phyloP scores from a whole-genome alignment of 2,888 invertebrate species.

The Ophonus ardosiacus region DNA sequence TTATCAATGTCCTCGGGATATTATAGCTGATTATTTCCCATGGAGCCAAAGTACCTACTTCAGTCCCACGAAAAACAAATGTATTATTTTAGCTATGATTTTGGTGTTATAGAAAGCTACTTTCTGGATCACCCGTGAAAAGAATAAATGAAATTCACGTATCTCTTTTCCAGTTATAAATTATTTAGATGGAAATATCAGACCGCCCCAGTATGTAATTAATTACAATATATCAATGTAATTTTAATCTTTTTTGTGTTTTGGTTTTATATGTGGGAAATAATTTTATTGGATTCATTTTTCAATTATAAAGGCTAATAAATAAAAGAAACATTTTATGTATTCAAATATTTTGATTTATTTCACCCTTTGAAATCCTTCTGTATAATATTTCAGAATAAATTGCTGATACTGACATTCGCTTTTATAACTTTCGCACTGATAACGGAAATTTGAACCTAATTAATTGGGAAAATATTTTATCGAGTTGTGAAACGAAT shows the following conservation, averaged over 20 bases:
- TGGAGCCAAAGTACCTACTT: no score
- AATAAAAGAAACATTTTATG: constrained; percentile 2
- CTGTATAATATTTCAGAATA: constrained; percentile 25
- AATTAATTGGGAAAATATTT: background rate
- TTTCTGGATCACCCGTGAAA: no score
- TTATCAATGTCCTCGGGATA: no score
- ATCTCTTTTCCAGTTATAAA: no score
- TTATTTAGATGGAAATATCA: no score
- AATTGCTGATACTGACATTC: constrained; percentile 23
- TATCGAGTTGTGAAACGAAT: background rate
- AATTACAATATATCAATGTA: no score
- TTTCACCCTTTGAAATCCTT: constrained; percentile 21
- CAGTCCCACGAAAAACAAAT: no score
- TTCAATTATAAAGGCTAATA: constrained; percentile 3
- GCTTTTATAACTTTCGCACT: background rate
- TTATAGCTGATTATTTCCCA: no score
- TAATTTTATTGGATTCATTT: background rate
- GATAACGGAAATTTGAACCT: constrained; percentile 13
- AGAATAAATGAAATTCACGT: no score
- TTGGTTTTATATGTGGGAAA: background rate
- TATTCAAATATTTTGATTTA: constrained; percentile 35
- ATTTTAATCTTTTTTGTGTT: background rate
- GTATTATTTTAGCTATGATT: no score
- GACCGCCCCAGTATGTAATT: no score
- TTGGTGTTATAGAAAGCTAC: no score